phyloP scores from a whole-genome alignment of 2,113 vertebrate species.

The Lampris incognitus region DNA sequence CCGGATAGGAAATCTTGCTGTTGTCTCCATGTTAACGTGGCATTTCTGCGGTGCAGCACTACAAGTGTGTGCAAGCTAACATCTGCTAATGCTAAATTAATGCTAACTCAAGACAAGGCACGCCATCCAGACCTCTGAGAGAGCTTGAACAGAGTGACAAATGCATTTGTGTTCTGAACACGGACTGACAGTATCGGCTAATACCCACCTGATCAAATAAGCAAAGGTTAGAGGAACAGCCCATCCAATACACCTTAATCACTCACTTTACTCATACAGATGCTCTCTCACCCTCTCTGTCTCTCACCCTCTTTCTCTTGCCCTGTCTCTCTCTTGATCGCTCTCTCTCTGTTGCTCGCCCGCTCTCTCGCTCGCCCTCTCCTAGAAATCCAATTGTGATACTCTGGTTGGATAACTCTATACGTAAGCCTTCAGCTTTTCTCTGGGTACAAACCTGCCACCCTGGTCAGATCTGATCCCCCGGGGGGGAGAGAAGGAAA shows the following conservation, averaged over 20 bases:
- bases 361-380: not conserved
- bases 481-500: no score
- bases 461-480: slow-evolving; percentile 10
- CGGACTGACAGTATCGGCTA: no score
- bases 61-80: no score
- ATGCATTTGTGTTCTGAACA: not conserved
- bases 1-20: no score
- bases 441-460: slow-evolving; percentile 25
- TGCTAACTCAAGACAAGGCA: no score
- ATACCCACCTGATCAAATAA: not conserved
- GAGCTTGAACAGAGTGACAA: no score
- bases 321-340: not conserved
- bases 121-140: no score
- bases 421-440: slow-evolving; percentile 30
- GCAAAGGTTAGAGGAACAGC: slow-evolving; percentile 1
- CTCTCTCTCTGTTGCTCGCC: not conserved
- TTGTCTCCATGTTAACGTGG: no score
- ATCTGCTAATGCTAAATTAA: no score
- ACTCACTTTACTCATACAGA: slow-evolving; percentile 10
- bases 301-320: not conserved
- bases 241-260: slow-evolving; percentile 15
- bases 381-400: slow-evolving; percentile 42
- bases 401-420: slow-evolving; percentile 11
- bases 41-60: no score
- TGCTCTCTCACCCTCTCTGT: not conserved